Base-by-base conservation (phyloP, 2,888 invertebrate species). In the Temnothorax rugatulus region DNA sequence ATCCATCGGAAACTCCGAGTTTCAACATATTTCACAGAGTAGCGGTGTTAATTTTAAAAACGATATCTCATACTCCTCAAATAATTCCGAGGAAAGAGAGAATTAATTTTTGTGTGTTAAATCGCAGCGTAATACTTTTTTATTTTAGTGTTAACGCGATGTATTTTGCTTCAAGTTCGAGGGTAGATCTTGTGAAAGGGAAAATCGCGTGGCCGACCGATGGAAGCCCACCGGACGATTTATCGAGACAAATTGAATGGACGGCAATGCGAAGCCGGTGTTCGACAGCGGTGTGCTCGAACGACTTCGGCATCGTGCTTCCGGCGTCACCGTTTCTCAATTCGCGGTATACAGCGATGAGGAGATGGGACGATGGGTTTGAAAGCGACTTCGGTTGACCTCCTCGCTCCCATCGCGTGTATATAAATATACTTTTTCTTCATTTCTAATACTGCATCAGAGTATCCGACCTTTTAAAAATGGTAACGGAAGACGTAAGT, bases 231-330 rank as follows among this genome's bases (percentile, higher is more conserved):
- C 34, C 13, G n/a, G 64, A 82, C 82, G 82, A 84, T 84, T 84
- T 82, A 73, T 71, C 71, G 73, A 66, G 84, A 73, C 64, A 82
- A 73, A 82, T 84, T 84, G 71, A 82, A 82, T 50, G 47, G 64
- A 83, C 47, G 44, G 71, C 71, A 47, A 71, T 84, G 38, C 82
- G 29, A n/a, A 47, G 44, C 38, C 47, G 47, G 21, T 2, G 25
- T n/a, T 63, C 38, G 63, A 61, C 59, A 76, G 38, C 44, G 38
- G 21, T 29, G 54, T 54, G n/a, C 77, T 44, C 21, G 69, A 77
- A 69, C 54, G 57, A 52, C 71, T 69, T 79, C 21, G 54, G 74
- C 73, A 57, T 73, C 73, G n/a, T 52, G 34, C 47, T 64, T 61
- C 52, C 41, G 66, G 25, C 54, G 18, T n/a, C 79, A 8, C 34